Evolutionary conservation across 2,113 vertebrate genomes (phyloP), one percentile per base, ranked within the genome.

Genomic region (Saccopteryx leptura): DNA sequence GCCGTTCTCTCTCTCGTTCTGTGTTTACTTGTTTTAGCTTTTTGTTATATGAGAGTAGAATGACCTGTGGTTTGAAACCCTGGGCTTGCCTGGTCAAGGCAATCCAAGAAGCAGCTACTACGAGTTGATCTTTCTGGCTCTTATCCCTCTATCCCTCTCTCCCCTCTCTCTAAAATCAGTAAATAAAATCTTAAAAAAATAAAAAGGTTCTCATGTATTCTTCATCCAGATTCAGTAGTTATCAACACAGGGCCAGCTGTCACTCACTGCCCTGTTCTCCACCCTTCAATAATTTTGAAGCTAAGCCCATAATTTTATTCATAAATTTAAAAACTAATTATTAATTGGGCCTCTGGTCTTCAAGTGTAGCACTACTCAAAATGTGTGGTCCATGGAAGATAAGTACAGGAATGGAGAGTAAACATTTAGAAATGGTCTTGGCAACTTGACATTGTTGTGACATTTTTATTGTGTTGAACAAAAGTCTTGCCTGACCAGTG

Each of bases 1-100:
- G 12, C 82, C 78, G 2, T 85, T 85, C 39, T 93, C 31, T 54
- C 66, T 52, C 63, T 19, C 2, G 28, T 14, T 33, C 11, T 24
- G 48, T 33, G 48, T 46, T 58, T 19, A 50, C 71, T 79, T 88
- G 39, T 66, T 76, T 50, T 84, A 85, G 26, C 50, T 85, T 92
- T 96, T 66, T 93, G 33, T 86, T 93, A 61, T 52, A 26, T 68
- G 63, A 87, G n/a, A 94, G 31, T 15, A 88, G 33, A 92, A 94
- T 69, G 8, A 39, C 39, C 39, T 39, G 39, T 39, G 39, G 39
- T 39, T 39, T 39, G 39, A 39, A 39, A 39, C 39, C 39, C 39
- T 39, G 39, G 39, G 39, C 39, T 39, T 39, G 39, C 39, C 39
- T 39, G 39, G 39, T 39, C 39, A 39, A 39, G 39, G 39, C 39